phyloP scores from a whole-genome alignment of 2,113 vertebrate genomes.

The Hyaena hyaena region DNA sequence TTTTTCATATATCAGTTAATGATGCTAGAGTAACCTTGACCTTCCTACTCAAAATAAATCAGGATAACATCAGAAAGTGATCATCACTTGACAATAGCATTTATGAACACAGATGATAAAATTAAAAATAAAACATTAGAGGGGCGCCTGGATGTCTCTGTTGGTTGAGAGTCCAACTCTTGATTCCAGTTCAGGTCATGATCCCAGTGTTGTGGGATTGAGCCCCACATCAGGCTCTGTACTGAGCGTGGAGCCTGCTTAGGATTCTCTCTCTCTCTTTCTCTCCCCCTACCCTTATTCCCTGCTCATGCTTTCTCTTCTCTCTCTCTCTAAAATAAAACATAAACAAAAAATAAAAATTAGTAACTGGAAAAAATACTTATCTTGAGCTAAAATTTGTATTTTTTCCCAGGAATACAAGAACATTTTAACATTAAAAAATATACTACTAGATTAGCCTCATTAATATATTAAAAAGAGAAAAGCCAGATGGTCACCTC shows the following conservation, averaged over 20 bases:
- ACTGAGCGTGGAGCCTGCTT: too few species aligned
- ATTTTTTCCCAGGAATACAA: neutral
- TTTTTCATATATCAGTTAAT: neutral
- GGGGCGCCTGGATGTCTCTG: too few species aligned
- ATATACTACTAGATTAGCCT: neutral
- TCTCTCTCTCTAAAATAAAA: neutral
- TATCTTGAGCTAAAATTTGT: neutral
- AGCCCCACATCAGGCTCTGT: too few species aligned
- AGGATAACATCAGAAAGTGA: neutral
- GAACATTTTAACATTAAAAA: neutral
- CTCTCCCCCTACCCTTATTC: too few species aligned
- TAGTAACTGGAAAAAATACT: neutral
- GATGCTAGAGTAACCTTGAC: neutral
- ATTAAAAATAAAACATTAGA: constrained; percentile 2
- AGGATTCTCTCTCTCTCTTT: too few species aligned
- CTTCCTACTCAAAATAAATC: neutral
- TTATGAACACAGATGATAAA: neutral
- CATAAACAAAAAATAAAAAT: neutral
- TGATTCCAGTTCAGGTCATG: too few species aligned
- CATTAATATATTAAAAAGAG: neutral
- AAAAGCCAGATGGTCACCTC: neutral
- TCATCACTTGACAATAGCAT: neutral
- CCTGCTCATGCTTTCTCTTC: too few species aligned
- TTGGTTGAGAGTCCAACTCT: too few species aligned
- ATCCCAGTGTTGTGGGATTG: too few species aligned